These are phyloP conservation scores for Cataglyphis cursor DNA, from an alignment of 2,888 invertebrate genomes.

Conservation along the genomic window DNA sequence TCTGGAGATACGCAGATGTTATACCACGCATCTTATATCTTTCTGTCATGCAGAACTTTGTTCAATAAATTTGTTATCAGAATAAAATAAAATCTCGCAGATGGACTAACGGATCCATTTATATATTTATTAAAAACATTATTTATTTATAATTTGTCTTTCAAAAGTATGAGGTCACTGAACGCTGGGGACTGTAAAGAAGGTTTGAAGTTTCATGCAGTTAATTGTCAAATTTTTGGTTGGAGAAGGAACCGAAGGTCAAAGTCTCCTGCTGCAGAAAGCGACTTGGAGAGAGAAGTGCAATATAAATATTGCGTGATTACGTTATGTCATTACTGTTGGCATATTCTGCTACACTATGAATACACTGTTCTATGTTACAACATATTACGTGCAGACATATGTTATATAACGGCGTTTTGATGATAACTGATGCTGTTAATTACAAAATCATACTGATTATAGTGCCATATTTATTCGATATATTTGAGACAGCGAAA, in stretches of 20 bases:
- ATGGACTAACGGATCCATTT: not conserved
- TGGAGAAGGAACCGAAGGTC: not conserved
- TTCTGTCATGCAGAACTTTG: not conserved
- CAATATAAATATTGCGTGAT: slow-evolving; percentile 6
- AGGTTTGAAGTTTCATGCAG: not conserved
- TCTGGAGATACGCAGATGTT: not conserved
- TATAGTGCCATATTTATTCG: not conserved
- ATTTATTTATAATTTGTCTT: slow-evolving; percentile 1
- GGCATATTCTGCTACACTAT: not conserved
- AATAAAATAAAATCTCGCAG: not conserved
- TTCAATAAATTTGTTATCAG: not conserved
- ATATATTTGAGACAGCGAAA: not conserved
- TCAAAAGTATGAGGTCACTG: not conserved
- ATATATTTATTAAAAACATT: not conserved
- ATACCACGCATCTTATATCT: not conserved
- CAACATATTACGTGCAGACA: not conserved
- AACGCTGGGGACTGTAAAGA: not conserved
- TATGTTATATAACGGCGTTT: not conserved
- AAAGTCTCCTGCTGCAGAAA: not conserved
- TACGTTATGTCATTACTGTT: slow-evolving; percentile 16
- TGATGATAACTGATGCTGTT: not conserved
- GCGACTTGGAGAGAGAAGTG: not conserved
- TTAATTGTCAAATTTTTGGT: not conserved
- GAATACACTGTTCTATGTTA: not conserved
- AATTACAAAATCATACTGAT: not conserved